These are phyloP conservation scores for Amorpha juglandis DNA, from an alignment of 2,888 invertebrate genomes.

Conservation along the genomic window DNA sequence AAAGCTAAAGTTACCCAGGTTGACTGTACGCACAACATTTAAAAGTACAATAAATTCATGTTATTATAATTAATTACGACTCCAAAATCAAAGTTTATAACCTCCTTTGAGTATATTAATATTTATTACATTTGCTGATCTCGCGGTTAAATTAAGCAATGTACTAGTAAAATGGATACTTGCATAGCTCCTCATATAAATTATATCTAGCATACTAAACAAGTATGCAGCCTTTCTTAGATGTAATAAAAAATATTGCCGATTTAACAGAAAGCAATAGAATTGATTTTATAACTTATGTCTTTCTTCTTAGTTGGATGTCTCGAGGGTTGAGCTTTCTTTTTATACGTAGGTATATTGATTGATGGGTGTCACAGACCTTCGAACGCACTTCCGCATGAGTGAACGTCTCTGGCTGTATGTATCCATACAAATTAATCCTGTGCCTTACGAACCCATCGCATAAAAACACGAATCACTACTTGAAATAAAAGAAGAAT, in stretches of 20 bases:
- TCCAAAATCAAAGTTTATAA: too few species aligned
- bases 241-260: neutral
- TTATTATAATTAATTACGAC: too few species aligned
- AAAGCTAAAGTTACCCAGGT: too few species aligned
- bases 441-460: neutral
- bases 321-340: neutral
- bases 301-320: neutral
- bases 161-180: neutral
- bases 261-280: neutral
- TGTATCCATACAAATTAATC: constrained; percentile 15
- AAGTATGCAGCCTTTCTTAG: neutral
- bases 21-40: too few species aligned
- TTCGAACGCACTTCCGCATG: constrained; percentile 5
- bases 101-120: neutral
- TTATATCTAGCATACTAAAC: neutral
- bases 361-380: constrained; percentile 12
- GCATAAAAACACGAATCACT: neutral
- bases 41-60: too few species aligned
- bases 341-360: constrained; percentile 11
- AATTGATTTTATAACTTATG: neutral
- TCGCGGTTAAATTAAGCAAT: constrained; percentile 10
- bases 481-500: neutral
- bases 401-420: neutral
- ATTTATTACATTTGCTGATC: constrained; percentile 2
- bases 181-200: constrained; percentile 5